phyloP scores from a whole-genome alignment of 37 sponge, comb jelly and placozoan genomes.

The Crambe crambe region DNA sequence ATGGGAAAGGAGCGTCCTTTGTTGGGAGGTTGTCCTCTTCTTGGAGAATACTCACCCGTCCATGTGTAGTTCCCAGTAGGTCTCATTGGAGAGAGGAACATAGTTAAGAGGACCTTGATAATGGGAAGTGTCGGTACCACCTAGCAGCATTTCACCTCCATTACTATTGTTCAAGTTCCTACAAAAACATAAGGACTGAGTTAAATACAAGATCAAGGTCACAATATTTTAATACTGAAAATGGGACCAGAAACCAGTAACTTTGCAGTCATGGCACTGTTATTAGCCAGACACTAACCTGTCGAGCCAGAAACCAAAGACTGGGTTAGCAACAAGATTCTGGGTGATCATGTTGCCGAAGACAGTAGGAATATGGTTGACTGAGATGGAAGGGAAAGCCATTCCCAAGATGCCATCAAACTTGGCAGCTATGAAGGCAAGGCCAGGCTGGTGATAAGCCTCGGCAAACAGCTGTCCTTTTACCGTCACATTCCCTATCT shows the following conservation, averaged over 20 bases:
- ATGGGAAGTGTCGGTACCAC: slow-evolving; percentile 83
- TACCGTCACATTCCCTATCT: slow-evolving; percentile 68
- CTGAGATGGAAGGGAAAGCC: slow-evolving; percentile 82
- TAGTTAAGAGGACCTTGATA: slow-evolving; percentile 68
- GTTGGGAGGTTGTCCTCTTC: background rate
- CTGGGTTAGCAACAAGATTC: slow-evolving; percentile 49
- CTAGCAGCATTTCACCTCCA: slow-evolving; percentile 92
- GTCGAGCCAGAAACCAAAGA: slow-evolving; percentile 86
- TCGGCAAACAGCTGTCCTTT: slow-evolving; percentile 85
- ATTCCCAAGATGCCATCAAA: slow-evolving; percentile 97
- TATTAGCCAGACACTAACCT: slow-evolving; percentile 34
- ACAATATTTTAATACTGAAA: background rate
- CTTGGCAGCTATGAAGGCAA: slow-evolving; percentile 91
- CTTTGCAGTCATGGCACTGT: background rate
- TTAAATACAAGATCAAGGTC: background rate
- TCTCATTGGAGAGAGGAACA: slow-evolving; percentile 51
- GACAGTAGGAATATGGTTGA: slow-evolving; percentile 64
- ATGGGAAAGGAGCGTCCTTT: no score
- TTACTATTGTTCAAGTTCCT: slow-evolving; percentile 24
- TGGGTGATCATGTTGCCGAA: slow-evolving; percentile 85
- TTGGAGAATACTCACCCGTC: slow-evolving; percentile 43
- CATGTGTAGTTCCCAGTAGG: slow-evolving; percentile 91
- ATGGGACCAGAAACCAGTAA: background rate
- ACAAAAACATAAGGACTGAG: background rate
- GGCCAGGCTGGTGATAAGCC: slow-evolving; percentile 84